These are phyloP conservation scores for Crocallis elinguaria DNA, from an alignment of 2,888 invertebrate genomes.

Conservation along the genomic window DNA sequence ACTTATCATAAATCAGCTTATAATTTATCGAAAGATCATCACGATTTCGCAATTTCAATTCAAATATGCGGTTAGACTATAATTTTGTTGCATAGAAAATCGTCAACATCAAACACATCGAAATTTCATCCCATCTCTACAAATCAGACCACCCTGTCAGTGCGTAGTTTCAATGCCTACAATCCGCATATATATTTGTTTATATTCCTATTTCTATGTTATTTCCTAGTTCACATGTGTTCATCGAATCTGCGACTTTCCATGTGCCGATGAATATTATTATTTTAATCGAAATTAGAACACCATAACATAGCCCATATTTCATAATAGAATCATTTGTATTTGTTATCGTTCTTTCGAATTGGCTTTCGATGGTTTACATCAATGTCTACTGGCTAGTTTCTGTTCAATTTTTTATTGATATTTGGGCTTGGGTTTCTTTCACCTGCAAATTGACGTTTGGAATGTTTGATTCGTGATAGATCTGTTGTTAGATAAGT, in stretches of 20 bases:
- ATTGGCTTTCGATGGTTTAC: conserved; percentile 27
- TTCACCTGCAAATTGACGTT: conserved; percentile 9
- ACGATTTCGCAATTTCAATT: too few species aligned
- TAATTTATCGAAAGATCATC: too few species aligned
- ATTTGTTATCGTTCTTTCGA: conserved; percentile 25
- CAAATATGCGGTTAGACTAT: too few species aligned
- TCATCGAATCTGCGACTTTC: conserved; percentile 20
- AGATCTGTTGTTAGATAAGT: too few species aligned
- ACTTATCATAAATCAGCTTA: too few species aligned
- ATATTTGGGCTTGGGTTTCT: conserved; percentile 9
- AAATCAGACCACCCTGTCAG: conserved; percentile 33
- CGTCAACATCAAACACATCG: background rate
- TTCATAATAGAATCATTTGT: conserved; percentile 28
- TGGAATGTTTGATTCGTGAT: background rate
- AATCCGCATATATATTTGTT: conserved; percentile 26
- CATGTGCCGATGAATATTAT: conserved; percentile 27
- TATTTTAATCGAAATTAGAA: conserved; percentile 25
- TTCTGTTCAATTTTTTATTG: conserved; percentile 11
- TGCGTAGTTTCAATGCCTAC: conserved; percentile 23
- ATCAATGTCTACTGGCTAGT: conserved; percentile 13
- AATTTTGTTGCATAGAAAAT: too few species aligned
- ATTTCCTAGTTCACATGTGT: conserved; percentile 35
- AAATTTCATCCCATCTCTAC: conserved; percentile 8
- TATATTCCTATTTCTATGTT: conserved; percentile 28
- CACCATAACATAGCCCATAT: conserved; percentile 35